phyloP scores from a whole-genome alignment of 2,888 invertebrate genomes.

The Trilocha varians region DNA sequence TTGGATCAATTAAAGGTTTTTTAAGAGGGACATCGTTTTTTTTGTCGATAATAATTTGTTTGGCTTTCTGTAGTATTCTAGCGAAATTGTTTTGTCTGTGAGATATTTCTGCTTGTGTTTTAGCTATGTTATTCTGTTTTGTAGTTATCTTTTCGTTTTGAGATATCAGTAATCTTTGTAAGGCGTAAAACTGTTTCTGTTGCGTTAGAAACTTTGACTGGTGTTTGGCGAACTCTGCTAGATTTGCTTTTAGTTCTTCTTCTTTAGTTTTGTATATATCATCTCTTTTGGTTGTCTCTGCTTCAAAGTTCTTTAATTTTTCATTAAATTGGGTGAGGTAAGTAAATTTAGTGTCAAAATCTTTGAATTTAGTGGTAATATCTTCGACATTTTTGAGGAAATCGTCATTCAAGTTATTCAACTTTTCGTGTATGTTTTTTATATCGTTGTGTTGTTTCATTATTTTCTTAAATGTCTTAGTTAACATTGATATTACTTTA shows the following conservation, averaged over 20 bases:
- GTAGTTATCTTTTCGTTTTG: conserved; percentile 56
- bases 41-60: conserved; percentile 36
- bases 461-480: conserved; percentile 57
- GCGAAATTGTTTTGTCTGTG: conserved; percentile 55
- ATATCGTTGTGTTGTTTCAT: conserved; percentile 55
- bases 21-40: conserved; percentile 12
- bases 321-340: conserved; percentile 35
- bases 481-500: conserved; percentile 52
- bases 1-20: conserved; percentile 11
- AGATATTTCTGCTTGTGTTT: conserved; percentile 55
- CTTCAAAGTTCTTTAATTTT: conserved; percentile 33
- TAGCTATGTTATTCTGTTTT: conserved; percentile 50
- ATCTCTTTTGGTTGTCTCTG: conserved; percentile 29
- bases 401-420: conserved; percentile 34
- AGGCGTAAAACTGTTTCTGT: conserved; percentile 51
- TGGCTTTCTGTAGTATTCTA: conserved; percentile 49
- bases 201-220: conserved; percentile 54
- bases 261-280: conserved; percentile 36
- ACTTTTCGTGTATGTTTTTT: conserved; percentile 38
- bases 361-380: conserved; percentile 36
- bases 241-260: conserved; percentile 34
- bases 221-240: conserved; percentile 49
- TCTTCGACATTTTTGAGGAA: conserved; percentile 31
- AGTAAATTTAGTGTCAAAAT: conserved; percentile 45
- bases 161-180: conserved; percentile 51